Evolutionary conservation across 1,140 invertebrate genomes (phyloP).

Genomic region (Caenorhabditis elegans): WBcel235 BX284602.5:5221501-5222000

Average conservation of each 20-base stretch:
- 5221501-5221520: not conserved
- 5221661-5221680: not conserved
- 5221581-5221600: no score
- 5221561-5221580: no score
- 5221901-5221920: not conserved
- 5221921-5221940: no score
- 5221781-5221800: not conserved
- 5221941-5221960: constrained; percentile 13
- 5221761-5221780: not conserved
- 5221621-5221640: not conserved
- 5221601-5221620: no score
- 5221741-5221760: not conserved
- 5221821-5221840: constrained; percentile 22
- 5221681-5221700: not conserved
- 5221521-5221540: not conserved
- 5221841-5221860: constrained; percentile 19
- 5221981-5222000: constrained; percentile 21
- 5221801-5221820: constrained; percentile 7
- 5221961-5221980: constrained; percentile 29
- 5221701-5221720: constrained; percentile 8
- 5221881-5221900: not conserved
- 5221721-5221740: constrained; percentile 7
- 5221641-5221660: not conserved
- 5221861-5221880: not conserved
- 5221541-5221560: not conserved